Percentiles rank a stretch among this genome's conserved stretches.
Conservation (phyloP, 2,797 vertebrate species). For the Fundulus diaphanus region DNA sequence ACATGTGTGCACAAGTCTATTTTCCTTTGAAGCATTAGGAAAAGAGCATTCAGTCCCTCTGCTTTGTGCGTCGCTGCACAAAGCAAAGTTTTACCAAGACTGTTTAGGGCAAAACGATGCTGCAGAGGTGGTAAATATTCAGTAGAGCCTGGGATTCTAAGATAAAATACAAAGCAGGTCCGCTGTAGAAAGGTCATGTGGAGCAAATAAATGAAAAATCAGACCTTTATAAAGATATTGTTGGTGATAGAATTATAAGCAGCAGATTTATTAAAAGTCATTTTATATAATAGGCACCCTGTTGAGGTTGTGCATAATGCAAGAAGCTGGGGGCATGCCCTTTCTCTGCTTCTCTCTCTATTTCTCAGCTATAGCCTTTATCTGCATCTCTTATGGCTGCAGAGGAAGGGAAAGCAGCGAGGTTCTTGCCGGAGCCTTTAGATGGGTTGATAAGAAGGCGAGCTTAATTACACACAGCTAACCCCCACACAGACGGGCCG, state of each 20-base stretch:
- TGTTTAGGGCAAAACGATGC: conserved; percentile 21
- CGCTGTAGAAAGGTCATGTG: conserved; percentile 55
- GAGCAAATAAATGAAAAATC: conserved; percentile 42
- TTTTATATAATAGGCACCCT: conserved; percentile 40
- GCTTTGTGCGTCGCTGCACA: conserved; percentile 23
- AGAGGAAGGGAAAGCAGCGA: conserved; percentile 65
- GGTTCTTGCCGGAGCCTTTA: conserved; percentile 76
- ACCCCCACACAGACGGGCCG: conserved; percentile 51
- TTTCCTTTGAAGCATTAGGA: conserved; percentile 15
- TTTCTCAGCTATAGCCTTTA: conserved; percentile 44
- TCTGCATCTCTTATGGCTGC: conserved; percentile 57
- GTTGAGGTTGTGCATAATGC: conserved; percentile 39
- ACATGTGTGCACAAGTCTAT: conserved; percentile 11
- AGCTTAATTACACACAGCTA: conserved; percentile 76
- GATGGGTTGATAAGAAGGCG: conserved; percentile 75
- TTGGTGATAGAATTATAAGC: conserved; percentile 37
- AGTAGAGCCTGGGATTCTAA: conserved; percentile 53
- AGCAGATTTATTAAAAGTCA: conserved; percentile 42
- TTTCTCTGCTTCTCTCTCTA: conserved; percentile 18
- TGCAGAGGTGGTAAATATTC: conserved; percentile 54
- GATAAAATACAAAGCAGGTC: conserved; percentile 53
- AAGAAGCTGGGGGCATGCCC: not conserved
- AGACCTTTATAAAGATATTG: conserved; percentile 28
- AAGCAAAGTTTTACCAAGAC: not conserved
- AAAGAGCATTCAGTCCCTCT: conserved; percentile 1